Conservation (phyloP, 2,797 vertebrate species). For the Rhinichthys osculus region DNA sequence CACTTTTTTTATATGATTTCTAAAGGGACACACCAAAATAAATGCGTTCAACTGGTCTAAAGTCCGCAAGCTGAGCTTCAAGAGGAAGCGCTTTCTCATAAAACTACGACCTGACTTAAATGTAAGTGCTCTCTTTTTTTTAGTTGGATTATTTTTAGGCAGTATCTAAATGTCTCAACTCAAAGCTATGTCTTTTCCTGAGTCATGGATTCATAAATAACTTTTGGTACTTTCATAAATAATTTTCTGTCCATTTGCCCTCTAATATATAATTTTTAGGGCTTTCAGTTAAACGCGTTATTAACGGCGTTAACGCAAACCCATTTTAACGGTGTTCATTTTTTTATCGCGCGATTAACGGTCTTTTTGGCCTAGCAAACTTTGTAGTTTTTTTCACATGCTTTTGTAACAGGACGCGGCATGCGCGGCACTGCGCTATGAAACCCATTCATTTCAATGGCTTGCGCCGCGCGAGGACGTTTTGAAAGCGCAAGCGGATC, state of each 20-base stretch:
- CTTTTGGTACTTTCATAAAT: neutral
- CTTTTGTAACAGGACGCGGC: too few species aligned
- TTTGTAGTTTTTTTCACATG: too few species aligned
- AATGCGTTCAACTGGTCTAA: conserved; percentile 99
- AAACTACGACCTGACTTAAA: conserved; percentile 94
- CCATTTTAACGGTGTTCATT: too few species aligned
- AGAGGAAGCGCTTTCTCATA: conserved; percentile 97
- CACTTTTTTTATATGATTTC: neutral
- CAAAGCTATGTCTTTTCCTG: neutral
- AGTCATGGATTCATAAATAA: neutral
- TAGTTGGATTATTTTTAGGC: neutral
- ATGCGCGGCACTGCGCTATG: too few species aligned
- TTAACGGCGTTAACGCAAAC: too few species aligned
- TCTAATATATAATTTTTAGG: neutral
- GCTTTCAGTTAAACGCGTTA: too few species aligned
- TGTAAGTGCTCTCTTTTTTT: conserved; percentile 76
- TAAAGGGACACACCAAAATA: conserved; percentile 93
- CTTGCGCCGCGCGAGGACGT: too few species aligned
- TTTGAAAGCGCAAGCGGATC: too few species aligned
- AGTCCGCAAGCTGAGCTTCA: conserved; percentile 98
- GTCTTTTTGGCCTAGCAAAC: too few species aligned
- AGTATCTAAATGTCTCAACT: neutral
- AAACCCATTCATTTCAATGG: too few species aligned
- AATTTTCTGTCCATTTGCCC: neutral
- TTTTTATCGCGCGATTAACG: too few species aligned